Evolutionary conservation across 2,888 invertebrate species (phyloP), one percentile per base, ranked within the genome.

Genomic region (Acronicta leporina): DNA sequence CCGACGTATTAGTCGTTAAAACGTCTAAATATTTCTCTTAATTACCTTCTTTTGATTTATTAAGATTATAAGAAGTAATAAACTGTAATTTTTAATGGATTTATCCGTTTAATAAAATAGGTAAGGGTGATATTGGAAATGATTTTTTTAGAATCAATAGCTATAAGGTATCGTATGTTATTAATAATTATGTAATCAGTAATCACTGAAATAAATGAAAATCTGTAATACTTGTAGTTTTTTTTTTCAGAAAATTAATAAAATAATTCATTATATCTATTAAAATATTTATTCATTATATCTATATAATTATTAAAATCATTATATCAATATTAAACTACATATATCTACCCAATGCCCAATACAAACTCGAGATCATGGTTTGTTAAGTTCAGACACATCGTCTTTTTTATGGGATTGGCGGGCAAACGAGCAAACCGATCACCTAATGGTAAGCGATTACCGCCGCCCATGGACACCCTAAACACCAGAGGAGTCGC

Each of bases 91-190:
- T 91, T 89, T 90, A 92, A 91, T 87, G 92, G 90, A 91, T 89
- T 91, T 91, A 90, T 92, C 90, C 88, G 87, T 89, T 89, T 88
- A 91, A 89, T 91, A 91, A n/a, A 92, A 84, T 93, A 93, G 89
- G 75, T 93, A 94, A 94, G 94, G 83, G 89, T 91, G 92, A 93
- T 93, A 94, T 93, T 93, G 94, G 93, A 94, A 94, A 92, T 93
- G 94, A 93, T 93, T 94, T 94, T 94, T 94, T 92, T 94, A 94
- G 94, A 92, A 92, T 94, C 92, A 94, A 88, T 94, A 94, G 94
- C 76, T 75, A 59, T 94, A 94, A 94, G 94, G 81, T 92, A 92
- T 91, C 90, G 89, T 94, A 94, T 92, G 92, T 93, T 94, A 94
- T 91, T 89, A 93, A 85, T 90, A 90, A 88, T 88, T 89, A 92